Base-by-base conservation (phyloP, 2,113 vertebrate genomes). In the Numenius arquata region DNA sequence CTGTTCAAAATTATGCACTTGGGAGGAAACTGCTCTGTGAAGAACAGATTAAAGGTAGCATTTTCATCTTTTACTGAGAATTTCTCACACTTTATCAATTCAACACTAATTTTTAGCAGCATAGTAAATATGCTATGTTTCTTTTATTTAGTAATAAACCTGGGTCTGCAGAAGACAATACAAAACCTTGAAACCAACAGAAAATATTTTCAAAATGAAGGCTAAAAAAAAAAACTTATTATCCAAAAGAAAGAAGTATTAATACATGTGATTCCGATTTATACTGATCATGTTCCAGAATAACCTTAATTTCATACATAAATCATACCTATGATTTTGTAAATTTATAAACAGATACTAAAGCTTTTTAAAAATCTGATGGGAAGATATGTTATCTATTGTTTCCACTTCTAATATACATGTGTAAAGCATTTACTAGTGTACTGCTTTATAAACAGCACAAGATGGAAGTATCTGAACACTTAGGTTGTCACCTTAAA, bases 401-500 rank as follows among this genome's bases (percentile, higher is more conserved):
- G 81, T 93, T 90, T 96, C 76, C 47, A 81, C 68, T 87, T 84
- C 38, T 96, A 95, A 95, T 90, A 85, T 93, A 88, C 89, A 88
- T 96, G 94, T 74, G 82, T 92, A 97, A 97, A 94, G 59, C 96
- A 92, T 93, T 96, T 93, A 85, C 88, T 88, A 81, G 86, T 79
- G 53, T 82, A 85, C 85, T 81, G 90, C 96, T 92, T 97, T 96
- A 90, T 96, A 97, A 97, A 92, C 86, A 98, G 95, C 94, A 95
- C 92, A 98, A 98, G 97, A 98, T 97, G 97, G 96, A 97, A 98
- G 97, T 96, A 98, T 97, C 97, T 97, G 97, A 98, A 96, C 97
- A 97, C 97, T 98, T 98, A 98, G 97, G 97, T 97, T 98, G 97
- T 98, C 98, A 98, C 98, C 98, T 98, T 97, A 98, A 98, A 98